Base-by-base conservation (phyloP, 2,797 vertebrate genomes). In the Neostethus bicornis region DNA sequence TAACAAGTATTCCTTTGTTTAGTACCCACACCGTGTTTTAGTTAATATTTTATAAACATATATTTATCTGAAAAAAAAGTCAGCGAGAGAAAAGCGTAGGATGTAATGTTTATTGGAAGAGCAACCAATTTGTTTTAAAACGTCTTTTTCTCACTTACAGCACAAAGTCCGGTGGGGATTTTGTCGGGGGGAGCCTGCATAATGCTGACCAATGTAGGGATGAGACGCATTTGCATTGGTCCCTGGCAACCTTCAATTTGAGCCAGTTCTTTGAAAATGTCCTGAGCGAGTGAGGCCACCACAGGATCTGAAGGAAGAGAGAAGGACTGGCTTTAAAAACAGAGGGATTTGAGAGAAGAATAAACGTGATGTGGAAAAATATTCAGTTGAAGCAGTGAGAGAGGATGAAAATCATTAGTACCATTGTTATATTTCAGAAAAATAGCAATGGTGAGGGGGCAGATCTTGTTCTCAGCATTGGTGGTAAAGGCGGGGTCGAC, bases 391-490 rank as follows among this genome's bases (percentile, higher is more conserved):
- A 16, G 6, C 21, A 29, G 3, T 29, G 9, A 11, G 10, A 32
- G 2, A 39, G 8, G 25, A 48, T 28, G 19, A 50, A 19, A n/a
- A n/a, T n/a, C 3, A 50, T 44, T 4, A 26, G 26, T 92, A 99
- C 97, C 97, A 0, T 99, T 99, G 74, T 95, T 99, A 84, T 99
- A 98, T 81, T 99, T 99, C 1, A 99, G 92, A 81, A 99, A 98
- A 73, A 99, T 95, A 26, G 97, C 97, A 19, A 99, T 99, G 37
- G 97, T 98, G 85, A 99, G 98, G 25, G 97, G 97, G 77, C 97
- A 99, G 87, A 99, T 96, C 85, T 96, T 99, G 87, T 92, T 95
- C 91, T 99, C 97, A 4, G 93, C 93, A 19, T 91, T 96, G 34
- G 95, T 95, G 61, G 97, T 99, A 72, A 99, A 99, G 0, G 88